Percentiles rank a stretch among this genome's conserved stretches.
phyloP scores from a whole-genome alignment of 2,888 invertebrate genomes.

The Amblyjoppa fuscipennis region DNA sequence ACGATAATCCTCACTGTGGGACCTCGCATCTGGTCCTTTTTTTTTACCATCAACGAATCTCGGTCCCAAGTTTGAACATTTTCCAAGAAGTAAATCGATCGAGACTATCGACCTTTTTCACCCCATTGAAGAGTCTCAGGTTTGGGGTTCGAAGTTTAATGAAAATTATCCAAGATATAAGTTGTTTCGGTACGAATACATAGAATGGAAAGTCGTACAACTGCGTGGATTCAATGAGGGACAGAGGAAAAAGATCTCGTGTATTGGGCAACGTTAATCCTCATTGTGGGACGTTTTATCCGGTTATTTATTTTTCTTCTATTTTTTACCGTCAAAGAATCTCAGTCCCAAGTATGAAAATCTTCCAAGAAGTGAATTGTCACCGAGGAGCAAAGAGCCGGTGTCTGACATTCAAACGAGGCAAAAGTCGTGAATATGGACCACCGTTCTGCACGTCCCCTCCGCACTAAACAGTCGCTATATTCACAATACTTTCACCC shows the following conservation, averaged over 20 bases:
- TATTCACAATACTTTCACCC: neutral
- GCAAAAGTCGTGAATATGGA: neutral
- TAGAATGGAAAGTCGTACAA: no score
- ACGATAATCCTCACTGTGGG: neutral
- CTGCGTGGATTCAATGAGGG: no score
- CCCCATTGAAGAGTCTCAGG: no score
- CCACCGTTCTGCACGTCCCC: neutral
- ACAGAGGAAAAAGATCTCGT: no score
- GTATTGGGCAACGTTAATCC: no score
- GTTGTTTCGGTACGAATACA: no score
- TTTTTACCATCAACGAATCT: neutral
- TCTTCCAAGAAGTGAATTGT: neutral
- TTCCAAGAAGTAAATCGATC: no score
- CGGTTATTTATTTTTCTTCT: neutral
- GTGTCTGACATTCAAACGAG: slow-evolving; percentile 11
- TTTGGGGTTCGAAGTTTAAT: no score
- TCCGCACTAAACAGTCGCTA: neutral
- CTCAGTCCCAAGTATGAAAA: neutral
- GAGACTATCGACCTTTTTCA: no score
- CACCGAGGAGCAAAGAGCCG: neutral
- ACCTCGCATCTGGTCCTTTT: neutral
- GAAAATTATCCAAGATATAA: no score
- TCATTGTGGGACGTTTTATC: neutral
- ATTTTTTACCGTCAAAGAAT: neutral
- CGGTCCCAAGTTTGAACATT: no score